These are phyloP conservation scores for Gallinago jamesoni DNA, from an alignment of 2,113 vertebrate species.

Conservation along the genomic window DNA sequence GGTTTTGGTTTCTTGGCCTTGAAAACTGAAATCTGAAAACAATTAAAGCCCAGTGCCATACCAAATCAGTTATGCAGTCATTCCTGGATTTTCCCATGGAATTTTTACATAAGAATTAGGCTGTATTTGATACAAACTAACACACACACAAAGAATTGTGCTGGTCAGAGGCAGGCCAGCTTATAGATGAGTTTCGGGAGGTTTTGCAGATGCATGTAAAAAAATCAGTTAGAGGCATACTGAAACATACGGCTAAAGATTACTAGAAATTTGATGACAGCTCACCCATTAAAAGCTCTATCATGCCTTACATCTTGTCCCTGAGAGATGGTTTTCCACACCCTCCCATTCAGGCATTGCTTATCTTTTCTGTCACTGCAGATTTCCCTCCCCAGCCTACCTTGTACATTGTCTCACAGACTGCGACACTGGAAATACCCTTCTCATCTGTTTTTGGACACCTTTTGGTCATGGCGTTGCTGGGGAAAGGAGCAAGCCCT, in stretches of 20 bases:
- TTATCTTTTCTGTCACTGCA: background rate
- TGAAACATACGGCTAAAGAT: background rate
- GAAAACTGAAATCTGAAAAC: constrained; percentile 70
- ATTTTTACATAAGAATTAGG: constrained; percentile 72
- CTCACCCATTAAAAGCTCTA: background rate
- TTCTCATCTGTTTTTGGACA: background rate
- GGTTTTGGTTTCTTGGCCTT: constrained; percentile 68
- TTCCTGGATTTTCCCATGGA: constrained; percentile 75
- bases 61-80: constrained; percentile 73
- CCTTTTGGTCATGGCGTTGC: background rate
- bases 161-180: constrained; percentile 23
- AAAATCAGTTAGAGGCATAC: background rate
- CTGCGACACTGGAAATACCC: background rate
- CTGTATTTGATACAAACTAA: constrained; percentile 25
- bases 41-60: constrained; percentile 73
- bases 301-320: background rate
- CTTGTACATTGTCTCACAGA: background rate
- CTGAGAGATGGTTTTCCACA: background rate
- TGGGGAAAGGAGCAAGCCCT: background rate
- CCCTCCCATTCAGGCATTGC: background rate
- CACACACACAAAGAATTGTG: constrained; percentile 8
- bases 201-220: constrained; percentile 1
- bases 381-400: background rate
- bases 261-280: background rate
- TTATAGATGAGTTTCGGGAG: background rate